Conservation (phyloP, 2,888 invertebrate species). For the Scaptodrosophila latifasciaeformis region DNA sequence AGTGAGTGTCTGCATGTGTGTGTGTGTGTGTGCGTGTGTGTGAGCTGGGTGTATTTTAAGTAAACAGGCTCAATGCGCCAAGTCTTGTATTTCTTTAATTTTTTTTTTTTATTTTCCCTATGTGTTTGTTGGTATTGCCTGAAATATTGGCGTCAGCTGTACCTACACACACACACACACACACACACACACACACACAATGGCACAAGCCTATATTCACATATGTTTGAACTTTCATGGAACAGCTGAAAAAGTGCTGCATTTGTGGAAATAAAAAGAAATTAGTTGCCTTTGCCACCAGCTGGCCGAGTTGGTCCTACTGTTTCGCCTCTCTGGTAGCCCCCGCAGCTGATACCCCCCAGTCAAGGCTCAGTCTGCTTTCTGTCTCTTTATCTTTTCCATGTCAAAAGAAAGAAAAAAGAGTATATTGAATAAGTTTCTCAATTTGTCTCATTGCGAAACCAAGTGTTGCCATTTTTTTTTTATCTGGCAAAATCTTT, state of each 20-base stretch:
- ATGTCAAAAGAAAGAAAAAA: too few relatives aligned
- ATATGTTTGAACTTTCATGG: conserved; percentile 24
- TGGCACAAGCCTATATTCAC: not conserved
- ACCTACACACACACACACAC: conserved; percentile 36
- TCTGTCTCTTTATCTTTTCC: not conserved
- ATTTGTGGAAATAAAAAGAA: conserved; percentile 67
- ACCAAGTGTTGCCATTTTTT: too few relatives aligned
- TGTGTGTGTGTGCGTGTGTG: conserved; percentile 21
- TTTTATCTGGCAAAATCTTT: too few relatives aligned
- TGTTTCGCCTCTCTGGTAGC: too few relatives aligned
- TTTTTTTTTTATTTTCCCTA: conserved; percentile 23
- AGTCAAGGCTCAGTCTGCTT: conserved; percentile 9
- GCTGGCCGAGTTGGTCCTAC: not conserved
- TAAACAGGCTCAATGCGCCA: conserved; percentile 23
- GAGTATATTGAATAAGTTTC: too few relatives aligned
- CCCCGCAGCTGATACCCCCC: too few relatives aligned
- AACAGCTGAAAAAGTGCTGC: conserved; percentile 58
- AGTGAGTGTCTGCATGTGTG: conserved; percentile 11
- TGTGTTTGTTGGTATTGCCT: too few relatives aligned
- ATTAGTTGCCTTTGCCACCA: conserved; percentile 48
- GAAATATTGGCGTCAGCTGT: conserved; percentile 67
- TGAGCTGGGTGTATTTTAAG: not conserved
- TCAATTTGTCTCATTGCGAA: too few relatives aligned
- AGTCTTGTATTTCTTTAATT: conserved; percentile 33
- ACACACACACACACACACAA: conserved; percentile 9